Conservation (phyloP, 37 sponge, comb jelly and placozoan species). For the Ianthella basta region DNA sequence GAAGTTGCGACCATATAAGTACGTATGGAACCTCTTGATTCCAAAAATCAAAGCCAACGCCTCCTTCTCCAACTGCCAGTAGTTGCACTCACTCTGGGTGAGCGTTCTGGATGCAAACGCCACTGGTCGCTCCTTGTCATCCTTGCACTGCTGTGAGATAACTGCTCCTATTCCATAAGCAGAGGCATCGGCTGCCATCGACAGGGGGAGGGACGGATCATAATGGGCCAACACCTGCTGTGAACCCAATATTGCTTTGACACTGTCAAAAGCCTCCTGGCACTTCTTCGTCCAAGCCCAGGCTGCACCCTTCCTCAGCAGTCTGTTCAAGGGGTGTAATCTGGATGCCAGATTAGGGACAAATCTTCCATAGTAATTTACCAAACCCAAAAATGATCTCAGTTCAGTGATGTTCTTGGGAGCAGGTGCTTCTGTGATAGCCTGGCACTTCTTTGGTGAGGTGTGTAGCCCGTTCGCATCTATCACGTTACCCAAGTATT, state of each 20-base stretch:
- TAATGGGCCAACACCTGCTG: neutral
- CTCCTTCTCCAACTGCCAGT: slow-evolving; percentile 24
- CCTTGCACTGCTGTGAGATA: slow-evolving; percentile 2
- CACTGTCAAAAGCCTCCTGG: slow-evolving; percentile 7
- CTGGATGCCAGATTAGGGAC: slow-evolving; percentile 20
- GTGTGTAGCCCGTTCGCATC: neutral
- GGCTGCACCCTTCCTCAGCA: neutral
- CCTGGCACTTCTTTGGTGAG: neutral
- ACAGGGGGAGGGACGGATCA: neutral
- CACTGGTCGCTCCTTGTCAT: slow-evolving; percentile 4
- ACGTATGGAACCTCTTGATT: slow-evolving; percentile 17
- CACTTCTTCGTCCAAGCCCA: slow-evolving; percentile 3
- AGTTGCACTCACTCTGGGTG: neutral
- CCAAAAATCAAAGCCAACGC: slow-evolving; percentile 16
- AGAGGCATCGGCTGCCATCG: neutral
- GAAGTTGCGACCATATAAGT: neutral
- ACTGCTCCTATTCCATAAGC: slow-evolving; percentile 26
- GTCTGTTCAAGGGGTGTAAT: slow-evolving; percentile 15
- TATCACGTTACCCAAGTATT: slow-evolving; percentile 23
- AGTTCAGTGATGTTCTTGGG: slow-evolving; percentile 8
- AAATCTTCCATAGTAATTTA: slow-evolving; percentile 12
- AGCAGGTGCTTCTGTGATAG: neutral
- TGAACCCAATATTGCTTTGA: neutral
- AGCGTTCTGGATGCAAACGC: slow-evolving; percentile 18
- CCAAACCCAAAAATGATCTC: slow-evolving; percentile 3